These are phyloP conservation scores for Drosophila sturtevanti DNA, from an alignment of 1,140 invertebrate genomes.

Conservation along the genomic window DNA sequence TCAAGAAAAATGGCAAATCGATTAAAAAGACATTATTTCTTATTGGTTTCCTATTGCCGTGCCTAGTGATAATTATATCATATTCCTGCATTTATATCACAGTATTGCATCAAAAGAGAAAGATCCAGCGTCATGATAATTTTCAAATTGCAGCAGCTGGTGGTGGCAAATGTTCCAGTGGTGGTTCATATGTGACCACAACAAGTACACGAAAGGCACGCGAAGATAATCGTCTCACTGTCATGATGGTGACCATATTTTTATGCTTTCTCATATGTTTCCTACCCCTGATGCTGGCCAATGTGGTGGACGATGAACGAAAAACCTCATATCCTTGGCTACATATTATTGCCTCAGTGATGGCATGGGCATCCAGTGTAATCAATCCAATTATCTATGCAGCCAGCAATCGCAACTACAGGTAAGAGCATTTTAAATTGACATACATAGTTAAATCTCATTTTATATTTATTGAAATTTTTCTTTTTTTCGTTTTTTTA, in stretches of 20 bases:
- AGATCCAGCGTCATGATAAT: constrained; percentile 83
- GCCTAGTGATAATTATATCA: constrained; percentile 90
- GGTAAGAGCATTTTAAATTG: constrained; percentile 43
- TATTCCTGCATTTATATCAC: constrained; percentile 94
- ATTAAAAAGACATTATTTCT: constrained; percentile 94
- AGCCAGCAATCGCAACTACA: constrained; percentile 91
- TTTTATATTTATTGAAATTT: neutral
- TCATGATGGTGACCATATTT: constrained; percentile 93
- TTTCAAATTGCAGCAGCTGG: constrained; percentile 53
- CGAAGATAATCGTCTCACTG: constrained; percentile 91
- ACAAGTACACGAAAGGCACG: constrained; percentile 79
- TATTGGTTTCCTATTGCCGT: constrained; percentile 91
- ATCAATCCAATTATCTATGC: constrained; percentile 95
- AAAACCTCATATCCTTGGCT: constrained; percentile 87
- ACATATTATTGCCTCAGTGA: constrained; percentile 90
- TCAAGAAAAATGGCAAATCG: constrained; percentile 89
- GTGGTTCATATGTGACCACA: constrained; percentile 60
- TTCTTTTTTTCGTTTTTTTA: constrained; percentile 15
- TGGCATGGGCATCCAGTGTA: constrained; percentile 93
- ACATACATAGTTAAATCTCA: neutral
- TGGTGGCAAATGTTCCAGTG: constrained; percentile 53
- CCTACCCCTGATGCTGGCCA: constrained; percentile 92
- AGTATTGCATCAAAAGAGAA: constrained; percentile 88
- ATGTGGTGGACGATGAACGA: constrained; percentile 89
- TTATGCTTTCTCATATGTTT: constrained; percentile 92